Conservation (phyloP, 2,888 invertebrate genomes). For the Glaucopsyche alexis region DNA sequence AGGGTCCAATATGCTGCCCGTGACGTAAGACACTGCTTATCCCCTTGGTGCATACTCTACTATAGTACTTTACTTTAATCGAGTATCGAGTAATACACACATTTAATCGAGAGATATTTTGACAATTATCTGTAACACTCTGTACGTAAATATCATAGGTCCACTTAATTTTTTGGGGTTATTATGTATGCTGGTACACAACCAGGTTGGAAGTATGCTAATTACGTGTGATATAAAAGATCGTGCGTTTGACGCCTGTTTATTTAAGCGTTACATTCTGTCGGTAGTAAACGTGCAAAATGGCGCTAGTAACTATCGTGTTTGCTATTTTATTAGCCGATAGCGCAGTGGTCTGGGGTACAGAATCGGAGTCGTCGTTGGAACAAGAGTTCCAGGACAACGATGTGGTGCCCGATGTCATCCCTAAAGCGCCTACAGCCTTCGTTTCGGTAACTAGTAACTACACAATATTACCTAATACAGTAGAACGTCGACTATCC, state of each 20-base stretch:
- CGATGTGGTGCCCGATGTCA: slow-evolving; percentile 11
- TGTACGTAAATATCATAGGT: background rate
- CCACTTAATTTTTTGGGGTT: background rate
- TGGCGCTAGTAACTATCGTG: background rate
- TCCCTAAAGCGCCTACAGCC: slow-evolving; percentile 10
- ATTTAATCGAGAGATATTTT: too few relatives aligned
- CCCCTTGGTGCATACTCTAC: too few relatives aligned
- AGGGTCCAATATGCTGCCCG: too few relatives aligned
- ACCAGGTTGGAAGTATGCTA: background rate
- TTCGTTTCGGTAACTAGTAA: background rate
- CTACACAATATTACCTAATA: background rate
- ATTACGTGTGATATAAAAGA: background rate
- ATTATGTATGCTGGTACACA: background rate
- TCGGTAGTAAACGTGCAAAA: background rate
- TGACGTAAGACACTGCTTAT: too few relatives aligned
- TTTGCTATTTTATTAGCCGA: background rate
- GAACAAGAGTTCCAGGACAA: background rate
- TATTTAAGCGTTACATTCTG: background rate
- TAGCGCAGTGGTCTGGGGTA: background rate
- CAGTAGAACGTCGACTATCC: too few relatives aligned
- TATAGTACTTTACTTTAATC: too few relatives aligned
- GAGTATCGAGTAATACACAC: too few relatives aligned
- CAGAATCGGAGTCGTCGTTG: background rate
- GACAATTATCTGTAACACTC: background rate
- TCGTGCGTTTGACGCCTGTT: background rate